Conservation (phyloP, 2,113 vertebrate genomes). For the Leucosticte australis region DNA sequence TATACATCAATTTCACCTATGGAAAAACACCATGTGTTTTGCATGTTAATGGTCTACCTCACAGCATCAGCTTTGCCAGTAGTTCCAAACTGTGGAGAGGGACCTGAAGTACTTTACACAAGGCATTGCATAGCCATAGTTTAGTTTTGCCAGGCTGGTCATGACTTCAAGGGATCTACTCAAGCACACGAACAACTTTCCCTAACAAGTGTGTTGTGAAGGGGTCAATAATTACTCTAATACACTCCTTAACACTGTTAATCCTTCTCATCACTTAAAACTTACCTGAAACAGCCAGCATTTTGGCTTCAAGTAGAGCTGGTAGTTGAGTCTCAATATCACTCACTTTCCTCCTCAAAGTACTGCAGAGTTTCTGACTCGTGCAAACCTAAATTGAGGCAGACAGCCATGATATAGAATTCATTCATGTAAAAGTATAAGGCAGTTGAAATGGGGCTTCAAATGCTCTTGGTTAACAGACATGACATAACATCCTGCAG, state of each 20-base stretch:
- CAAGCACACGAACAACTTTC: background rate
- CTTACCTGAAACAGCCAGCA: constrained; percentile 84
- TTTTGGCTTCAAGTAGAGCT: constrained; percentile 85
- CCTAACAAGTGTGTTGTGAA: background rate
- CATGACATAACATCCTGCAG: constrained; percentile 34
- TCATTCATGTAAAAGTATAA: constrained; percentile 37
- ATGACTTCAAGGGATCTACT: background rate
- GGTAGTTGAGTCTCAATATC: constrained; percentile 86
- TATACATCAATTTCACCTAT: background rate
- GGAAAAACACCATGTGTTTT: background rate
- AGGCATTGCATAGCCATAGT: background rate
- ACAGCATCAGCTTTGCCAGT: background rate
- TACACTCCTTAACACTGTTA: background rate
- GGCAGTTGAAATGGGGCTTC: constrained; percentile 34
- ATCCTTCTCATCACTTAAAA: background rate
- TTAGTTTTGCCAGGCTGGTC: background rate
- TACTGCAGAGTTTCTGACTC: constrained; percentile 82
- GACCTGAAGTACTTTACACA: background rate
- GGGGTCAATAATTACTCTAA: background rate
- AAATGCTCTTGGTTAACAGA: constrained; percentile 40
- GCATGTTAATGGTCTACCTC: background rate
- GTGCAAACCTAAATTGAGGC: constrained; percentile 80
- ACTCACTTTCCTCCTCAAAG: constrained; percentile 82
- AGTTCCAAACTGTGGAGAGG: background rate
- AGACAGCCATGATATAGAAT: constrained; percentile 21